These are phyloP conservation scores for Suncus etruscus DNA, from an alignment of 2,113 vertebrate species.

Conservation along the genomic window DNA sequence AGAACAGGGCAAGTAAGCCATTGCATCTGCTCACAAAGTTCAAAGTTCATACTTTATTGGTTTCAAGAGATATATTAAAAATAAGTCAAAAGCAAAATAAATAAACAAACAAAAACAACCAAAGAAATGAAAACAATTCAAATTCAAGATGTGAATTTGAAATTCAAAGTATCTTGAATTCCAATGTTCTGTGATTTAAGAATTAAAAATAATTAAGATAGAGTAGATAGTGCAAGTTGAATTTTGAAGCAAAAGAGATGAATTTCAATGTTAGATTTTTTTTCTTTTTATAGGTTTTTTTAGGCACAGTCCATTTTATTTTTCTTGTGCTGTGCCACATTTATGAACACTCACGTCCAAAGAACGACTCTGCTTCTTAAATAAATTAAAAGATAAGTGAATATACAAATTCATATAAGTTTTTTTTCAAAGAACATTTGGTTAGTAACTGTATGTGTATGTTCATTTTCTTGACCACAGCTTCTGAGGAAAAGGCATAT, in stretches of 20 bases:
- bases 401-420: background rate
- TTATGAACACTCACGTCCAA: background rate
- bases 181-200: background rate
- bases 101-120: no score
- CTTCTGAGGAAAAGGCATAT: constrained; percentile 98
- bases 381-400: background rate
- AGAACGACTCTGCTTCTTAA: background rate
- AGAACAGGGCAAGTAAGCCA: no score
- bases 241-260: background rate
- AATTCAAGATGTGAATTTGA: no score
- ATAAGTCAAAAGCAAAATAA: no score
- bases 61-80: no score
- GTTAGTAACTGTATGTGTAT: constrained; percentile 34
- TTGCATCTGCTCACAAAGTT: no score
- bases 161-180: background rate
- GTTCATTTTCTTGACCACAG: constrained; percentile 85
- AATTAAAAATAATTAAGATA: background rate
- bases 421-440: background rate
- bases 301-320: background rate
- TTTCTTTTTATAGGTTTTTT: background rate
- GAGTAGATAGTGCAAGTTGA: background rate
- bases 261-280: background rate
- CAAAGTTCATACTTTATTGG: no score
- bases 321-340: background rate
- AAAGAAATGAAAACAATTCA: no score